Conservation (phyloP, 1,140 invertebrate species). For the Paramacrobiotus metropolitanus region DNA sequence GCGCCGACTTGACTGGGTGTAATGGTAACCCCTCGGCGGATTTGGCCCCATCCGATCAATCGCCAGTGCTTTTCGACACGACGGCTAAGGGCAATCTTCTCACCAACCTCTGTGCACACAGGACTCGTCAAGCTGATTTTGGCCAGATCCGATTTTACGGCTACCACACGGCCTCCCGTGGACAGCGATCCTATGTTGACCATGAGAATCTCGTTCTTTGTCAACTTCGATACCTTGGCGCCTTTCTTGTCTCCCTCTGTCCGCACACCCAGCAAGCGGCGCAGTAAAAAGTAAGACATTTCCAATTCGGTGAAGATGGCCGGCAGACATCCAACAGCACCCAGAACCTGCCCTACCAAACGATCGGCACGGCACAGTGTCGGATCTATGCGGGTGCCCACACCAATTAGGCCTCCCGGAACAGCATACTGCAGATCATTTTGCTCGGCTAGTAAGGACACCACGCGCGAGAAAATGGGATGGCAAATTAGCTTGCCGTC, state of each 20-base stretch:
- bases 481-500: slow-evolving; percentile 84
- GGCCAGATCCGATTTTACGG: slow-evolving; percentile 87
- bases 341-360: slow-evolving; percentile 89
- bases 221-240: slow-evolving; percentile 75
- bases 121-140: slow-evolving; percentile 91
- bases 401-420: slow-evolving; percentile 90
- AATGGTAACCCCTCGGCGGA: slow-evolving; percentile 68
- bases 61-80: slow-evolving; percentile 98
- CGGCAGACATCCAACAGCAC: slow-evolving; percentile 83
- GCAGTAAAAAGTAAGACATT: slow-evolving; percentile 88
- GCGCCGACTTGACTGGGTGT: slow-evolving; percentile 28
- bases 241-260: slow-evolving; percentile 98
- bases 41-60: slow-evolving; percentile 90
- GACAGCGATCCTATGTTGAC: slow-evolving; percentile 98
- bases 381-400: slow-evolving; percentile 96
- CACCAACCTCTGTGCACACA: slow-evolving; percentile 92
- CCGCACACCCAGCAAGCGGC: slow-evolving; percentile 79
- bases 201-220: slow-evolving; percentile 68
- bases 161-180: slow-evolving; percentile 82
- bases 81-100: slow-evolving; percentile 92
- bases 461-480: slow-evolving; percentile 86
- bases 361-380: slow-evolving; percentile 91
- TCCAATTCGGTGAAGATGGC: slow-evolving; percentile 95
- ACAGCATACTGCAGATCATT: slow-evolving; percentile 97
- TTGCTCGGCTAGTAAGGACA: slow-evolving; percentile 94